Conservation (phyloP, 1,140 invertebrate species). For the Hycleus cichorii region DNA sequence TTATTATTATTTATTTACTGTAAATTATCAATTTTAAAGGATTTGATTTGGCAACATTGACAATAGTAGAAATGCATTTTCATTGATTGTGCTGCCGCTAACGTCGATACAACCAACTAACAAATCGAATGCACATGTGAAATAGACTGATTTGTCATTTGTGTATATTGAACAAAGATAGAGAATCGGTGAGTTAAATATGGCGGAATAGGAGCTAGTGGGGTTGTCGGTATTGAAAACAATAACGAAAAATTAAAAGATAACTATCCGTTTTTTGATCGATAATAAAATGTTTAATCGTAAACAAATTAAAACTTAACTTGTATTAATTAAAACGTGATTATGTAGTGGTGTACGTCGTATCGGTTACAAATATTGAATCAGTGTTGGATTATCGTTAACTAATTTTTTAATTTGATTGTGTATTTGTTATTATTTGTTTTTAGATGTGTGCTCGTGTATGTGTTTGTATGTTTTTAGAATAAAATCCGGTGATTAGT, state of each 20-base stretch:
- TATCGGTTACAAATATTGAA: neutral
- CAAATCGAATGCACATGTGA: constrained; percentile 16
- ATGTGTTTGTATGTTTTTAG: constrained; percentile 11
- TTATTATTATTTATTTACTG: neutral
- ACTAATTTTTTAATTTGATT: constrained; percentile 20
- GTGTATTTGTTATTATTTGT: constrained; percentile 1
- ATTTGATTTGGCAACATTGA: neutral
- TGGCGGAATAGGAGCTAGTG: constrained; percentile 32
- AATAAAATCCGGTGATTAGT: constrained; percentile 12
- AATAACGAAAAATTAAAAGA: neutral
- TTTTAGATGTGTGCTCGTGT: constrained; percentile 4
- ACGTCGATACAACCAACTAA: constrained; percentile 8
- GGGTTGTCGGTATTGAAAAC: constrained; percentile 16
- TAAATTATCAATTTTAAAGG: neutral
- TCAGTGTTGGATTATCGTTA: neutral
- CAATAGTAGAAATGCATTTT: neutral
- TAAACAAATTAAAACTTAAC: constrained; percentile 2
- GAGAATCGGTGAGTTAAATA: constrained; percentile 19
- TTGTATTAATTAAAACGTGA: constrained; percentile 2
- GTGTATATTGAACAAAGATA: constrained; percentile 17
- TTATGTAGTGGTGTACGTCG: constrained; percentile 10
- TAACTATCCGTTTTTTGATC: constrained; percentile 5
- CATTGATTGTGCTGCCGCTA: constrained; percentile 1
- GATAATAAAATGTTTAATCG: constrained; percentile 19
- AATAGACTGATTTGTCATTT: constrained; percentile 3